phyloP scores from a whole-genome alignment of 2,888 invertebrate genomes.

The Catocala fraxini region DNA sequence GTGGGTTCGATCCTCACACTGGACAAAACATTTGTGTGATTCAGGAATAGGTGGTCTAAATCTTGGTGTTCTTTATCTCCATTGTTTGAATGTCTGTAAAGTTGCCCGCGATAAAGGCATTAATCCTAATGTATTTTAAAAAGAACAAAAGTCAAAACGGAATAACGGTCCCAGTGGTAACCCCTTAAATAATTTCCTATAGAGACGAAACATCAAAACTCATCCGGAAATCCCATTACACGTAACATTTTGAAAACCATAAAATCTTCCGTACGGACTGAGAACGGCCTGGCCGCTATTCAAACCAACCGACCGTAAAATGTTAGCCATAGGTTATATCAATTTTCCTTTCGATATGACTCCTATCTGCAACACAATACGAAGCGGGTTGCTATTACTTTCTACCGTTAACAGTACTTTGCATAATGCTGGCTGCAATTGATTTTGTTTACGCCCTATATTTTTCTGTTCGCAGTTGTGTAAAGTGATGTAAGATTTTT shows the following conservation, averaged over 20 bases:
- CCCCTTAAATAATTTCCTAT: too few species aligned
- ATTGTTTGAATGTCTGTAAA: too few species aligned
- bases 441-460: slow-evolving; percentile 41
- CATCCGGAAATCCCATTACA: slow-evolving; percentile 29
- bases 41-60: too few species aligned
- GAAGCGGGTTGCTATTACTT: slow-evolving; percentile 20
- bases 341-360: slow-evolving; percentile 34
- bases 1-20: too few species aligned
- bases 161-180: too few species aligned
- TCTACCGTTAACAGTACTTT: slow-evolving; percentile 27
- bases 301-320: slow-evolving; percentile 36
- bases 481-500: slow-evolving; percentile 16
- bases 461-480: slow-evolving; percentile 24
- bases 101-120: too few species aligned
- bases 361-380: slow-evolving; percentile 34
- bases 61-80: too few species aligned
- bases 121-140: too few species aligned
- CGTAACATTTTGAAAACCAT: slow-evolving; percentile 24
- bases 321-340: slow-evolving; percentile 31
- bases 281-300: slow-evolving; percentile 37
- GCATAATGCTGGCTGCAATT: slow-evolving; percentile 39
- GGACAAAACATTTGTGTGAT: too few species aligned
- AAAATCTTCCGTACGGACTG: slow-evolving; percentile 23
- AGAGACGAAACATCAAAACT: neutral
- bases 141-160: too few species aligned